Evolutionary conservation across 2,797 vertebrate species (phyloP), one percentile per base, ranked within the genome.

Genomic region (Hafferia zeledoni): DNA sequence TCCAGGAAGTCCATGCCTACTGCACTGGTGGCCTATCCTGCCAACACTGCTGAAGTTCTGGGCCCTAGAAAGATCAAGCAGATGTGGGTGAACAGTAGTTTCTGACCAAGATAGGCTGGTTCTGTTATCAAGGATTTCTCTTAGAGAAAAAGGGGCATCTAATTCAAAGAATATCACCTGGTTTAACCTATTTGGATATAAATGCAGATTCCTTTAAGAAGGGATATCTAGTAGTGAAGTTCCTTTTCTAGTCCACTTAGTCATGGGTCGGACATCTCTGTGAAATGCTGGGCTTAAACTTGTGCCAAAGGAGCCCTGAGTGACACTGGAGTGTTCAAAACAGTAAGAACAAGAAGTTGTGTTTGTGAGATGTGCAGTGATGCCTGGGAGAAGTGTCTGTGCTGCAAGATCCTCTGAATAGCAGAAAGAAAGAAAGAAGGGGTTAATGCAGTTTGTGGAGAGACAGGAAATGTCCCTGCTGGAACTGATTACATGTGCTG

Each of bases 401-500:
- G 50, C 39, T 89, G 4, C 1, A 47, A 80, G 41, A 39, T 39
- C 22, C 49, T 87, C 39, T 30, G 47, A 60, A 23, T 0, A 33
- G 19, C 9, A 69, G 61, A 41, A 70, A 33, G 72, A 68, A 91
- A 67, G 55, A 80, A 91, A 84, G 67, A 95, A 94, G 13, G 93
- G 78, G 93, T 97, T 97, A 97, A 95, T 50, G 49, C 28, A 75
- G 41, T 75, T 77, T 77, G 67, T 87, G 68, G 68, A 70, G 84
- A 93, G 74, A 94, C 93, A 95, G 96, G 96, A 97, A 97, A 83
- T 94, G 90, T 95, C 93, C 87, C 83, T 89, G 78, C 93, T 97
- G 96, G 83, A 92, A 25, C 25, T 60, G 89, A 89, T 96, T 95
- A 57, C 27, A 56, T 94, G 68, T 95, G 75, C 75, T 93, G 70